These are phyloP conservation scores for Camponotus fellah DNA, from an alignment of 2,888 invertebrate species.

Conservation along the genomic window DNA sequence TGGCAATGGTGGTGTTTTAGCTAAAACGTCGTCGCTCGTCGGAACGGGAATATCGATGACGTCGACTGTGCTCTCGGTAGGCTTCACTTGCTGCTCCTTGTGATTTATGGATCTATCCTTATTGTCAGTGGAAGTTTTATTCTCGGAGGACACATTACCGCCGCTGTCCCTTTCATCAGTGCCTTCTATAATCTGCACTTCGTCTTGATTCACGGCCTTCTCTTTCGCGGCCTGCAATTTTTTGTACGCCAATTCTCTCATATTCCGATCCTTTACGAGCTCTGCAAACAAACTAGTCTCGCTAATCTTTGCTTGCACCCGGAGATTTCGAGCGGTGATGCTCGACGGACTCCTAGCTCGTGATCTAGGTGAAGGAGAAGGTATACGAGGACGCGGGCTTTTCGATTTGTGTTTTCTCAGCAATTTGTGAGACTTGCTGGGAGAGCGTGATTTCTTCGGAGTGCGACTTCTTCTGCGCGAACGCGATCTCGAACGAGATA, in stretches of 20 bases:
- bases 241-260: slow-evolving; percentile 91
- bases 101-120: slow-evolving; percentile 74
- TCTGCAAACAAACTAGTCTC: slow-evolving; percentile 96
- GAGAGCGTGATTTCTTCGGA: slow-evolving; percentile 86
- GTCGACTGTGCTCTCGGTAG: slow-evolving; percentile 85
- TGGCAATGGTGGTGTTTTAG: slow-evolving; percentile 82
- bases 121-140: slow-evolving; percentile 75
- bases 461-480: slow-evolving; percentile 86
- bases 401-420: slow-evolving; percentile 87
- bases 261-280: slow-evolving; percentile 94
- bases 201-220: slow-evolving; percentile 85
- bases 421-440: slow-evolving; percentile 84
- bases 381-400: slow-evolving; percentile 85
- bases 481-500: slow-evolving; percentile 87
- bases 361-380: slow-evolving; percentile 82
- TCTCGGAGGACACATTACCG: slow-evolving; percentile 76
- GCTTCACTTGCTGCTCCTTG: slow-evolving; percentile 59
- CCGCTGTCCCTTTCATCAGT: slow-evolving; percentile 82
- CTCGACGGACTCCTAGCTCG: slow-evolving; percentile 82
- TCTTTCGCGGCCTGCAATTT: slow-evolving; percentile 91
- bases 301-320: slow-evolving; percentile 91
- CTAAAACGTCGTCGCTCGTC: slow-evolving; percentile 70
- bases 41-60: slow-evolving; percentile 92
- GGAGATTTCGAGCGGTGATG: slow-evolving; percentile 81
- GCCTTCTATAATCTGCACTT: slow-evolving; percentile 84